Base-by-base conservation (phyloP, 2,113 vertebrate species). In the Oncorhynchus mykiss region DNA sequence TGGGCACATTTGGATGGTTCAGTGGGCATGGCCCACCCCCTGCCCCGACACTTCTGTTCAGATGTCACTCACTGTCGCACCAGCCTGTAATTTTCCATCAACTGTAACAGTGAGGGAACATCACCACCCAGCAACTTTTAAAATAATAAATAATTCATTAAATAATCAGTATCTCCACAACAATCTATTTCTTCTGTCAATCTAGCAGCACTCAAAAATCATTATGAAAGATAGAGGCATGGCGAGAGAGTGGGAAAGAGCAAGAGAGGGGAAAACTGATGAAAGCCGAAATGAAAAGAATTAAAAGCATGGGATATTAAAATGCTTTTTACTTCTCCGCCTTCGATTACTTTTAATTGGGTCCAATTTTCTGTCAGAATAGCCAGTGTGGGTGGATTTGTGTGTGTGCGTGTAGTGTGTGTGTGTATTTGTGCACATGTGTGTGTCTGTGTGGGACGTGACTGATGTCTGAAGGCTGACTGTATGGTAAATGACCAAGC, bases 311-410 rank as follows among this genome's bases (percentile, higher is more conserved):
- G 80, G 51, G 86, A 45, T 34, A 45, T 45, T 45, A 45, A 45
- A 45, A 45, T 45, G 39, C 39, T 45, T 90, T 93, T 92, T 92
- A 91, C 87, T 91, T 90, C 91, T 88, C 88, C 65, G 72, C 88
- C 89, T 90, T 91, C 88, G 90, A 94, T 94, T 90, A 91, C 77
- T 81, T 92, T 91, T 94, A 93, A 94, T 93, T 93, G 90, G 88
- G 83, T 84, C 82, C 89, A 87, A 92, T 94, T 93, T 93, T 90
- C 87, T 90, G 85, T 71, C 84, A 84, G 79, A 87, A 89, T 73
- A 57, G 79, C 73, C 65, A 11, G 65, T 22, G 25, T 24, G 72
- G 75, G 71, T 75, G 39, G 39, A 45, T 27, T 25, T 54, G 45
- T 71, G 16, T 31, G 22, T 54, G 69, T 71, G 70, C 12, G 39